Base-by-base conservation (phyloP, 35 echinoderm and acorn worm species). In the Stichopus chloronotus region DNA sequence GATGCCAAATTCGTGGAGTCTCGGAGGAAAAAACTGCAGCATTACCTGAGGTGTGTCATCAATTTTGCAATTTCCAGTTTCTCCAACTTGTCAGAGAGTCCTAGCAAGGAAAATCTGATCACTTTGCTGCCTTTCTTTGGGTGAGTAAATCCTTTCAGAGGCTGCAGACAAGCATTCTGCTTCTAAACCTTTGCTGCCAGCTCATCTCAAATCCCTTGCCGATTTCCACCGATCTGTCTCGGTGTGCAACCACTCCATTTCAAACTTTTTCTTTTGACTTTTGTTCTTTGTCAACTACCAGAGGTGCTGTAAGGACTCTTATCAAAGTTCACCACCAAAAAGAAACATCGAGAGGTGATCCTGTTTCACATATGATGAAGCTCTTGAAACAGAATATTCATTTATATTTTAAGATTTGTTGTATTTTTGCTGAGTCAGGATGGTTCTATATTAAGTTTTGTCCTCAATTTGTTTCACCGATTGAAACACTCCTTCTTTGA, bases 1-100 rank as follows among this genome's bases (percentile, higher is more conserved):
- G 97, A 98, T 95, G 83, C 92, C 21, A 98, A 96, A 54, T 98
- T 98, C 96, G 97, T 98, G 30, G 97, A 98, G 90, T 78, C 72
- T 22, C 79, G 97, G 43, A 80, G 97, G 88, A 98, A 94, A 61
- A 92, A 91, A 78, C 92, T 98, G 9, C 97, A 98, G 69, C 93
- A 98, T 61, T 98, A 98, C 84, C 92, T 98, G 8, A 76, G 97
- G 79, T 94, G 92, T 93, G 93, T 98, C 16, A 87, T 98, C 79
- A 98, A 98, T 71, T 95, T 96, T 68, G 92, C 86, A 13, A 55
- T 98, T n/a, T 88, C 94, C 8, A 96, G 91, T 58, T 84, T 79
- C 24, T 25, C 87, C 17, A 83, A 98, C 30, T 88, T 98, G 5
- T 87, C 97, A 80, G 92, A 96, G 22, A 95, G 80, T 65, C 95